phyloP scores from a whole-genome alignment of 2,797 vertebrate genomes.

The Scomberomorus guttatus region DNA sequence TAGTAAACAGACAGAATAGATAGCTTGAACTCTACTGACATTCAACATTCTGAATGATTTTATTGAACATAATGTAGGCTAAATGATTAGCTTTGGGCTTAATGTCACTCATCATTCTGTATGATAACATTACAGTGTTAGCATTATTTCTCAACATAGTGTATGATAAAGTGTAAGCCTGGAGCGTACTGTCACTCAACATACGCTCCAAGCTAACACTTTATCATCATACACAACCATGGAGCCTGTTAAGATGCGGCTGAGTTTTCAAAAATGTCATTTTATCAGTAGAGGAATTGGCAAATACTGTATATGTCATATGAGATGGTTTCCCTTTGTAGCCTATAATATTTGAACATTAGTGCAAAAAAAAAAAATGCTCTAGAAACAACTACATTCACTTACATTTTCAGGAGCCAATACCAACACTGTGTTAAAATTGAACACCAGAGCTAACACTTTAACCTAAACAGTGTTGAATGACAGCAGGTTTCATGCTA shows the following conservation, averaged over 20 bases:
- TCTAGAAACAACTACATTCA: no score
- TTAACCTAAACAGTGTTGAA: not conserved
- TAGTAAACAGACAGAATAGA: not conserved
- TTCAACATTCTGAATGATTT: no score
- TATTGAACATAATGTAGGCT: not conserved
- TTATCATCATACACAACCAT: no score
- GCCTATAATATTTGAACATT: not conserved
- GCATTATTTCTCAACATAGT: no score
- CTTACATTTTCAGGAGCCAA: not conserved
- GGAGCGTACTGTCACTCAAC: not conserved
- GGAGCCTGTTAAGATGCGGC: not conserved
- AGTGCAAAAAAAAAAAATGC: no score
- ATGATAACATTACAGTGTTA: not conserved
- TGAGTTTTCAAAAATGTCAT: not conserved
- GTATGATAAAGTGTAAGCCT: no score
- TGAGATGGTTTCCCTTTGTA: not conserved
- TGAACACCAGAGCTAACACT: not conserved
- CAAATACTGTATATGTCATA: not conserved
- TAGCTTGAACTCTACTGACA: not conserved
- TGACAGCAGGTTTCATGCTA: no score
- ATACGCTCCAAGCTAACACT: no score
- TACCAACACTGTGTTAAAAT: not conserved
- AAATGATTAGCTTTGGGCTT: not conserved
- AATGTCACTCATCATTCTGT: not conserved
- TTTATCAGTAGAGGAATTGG: not conserved